Percentiles rank a stretch among this genome's conserved stretches.
These are phyloP conservation scores for Orthosia cruda DNA, from an alignment of 2,888 invertebrate species.

Conservation along the genomic window DNA sequence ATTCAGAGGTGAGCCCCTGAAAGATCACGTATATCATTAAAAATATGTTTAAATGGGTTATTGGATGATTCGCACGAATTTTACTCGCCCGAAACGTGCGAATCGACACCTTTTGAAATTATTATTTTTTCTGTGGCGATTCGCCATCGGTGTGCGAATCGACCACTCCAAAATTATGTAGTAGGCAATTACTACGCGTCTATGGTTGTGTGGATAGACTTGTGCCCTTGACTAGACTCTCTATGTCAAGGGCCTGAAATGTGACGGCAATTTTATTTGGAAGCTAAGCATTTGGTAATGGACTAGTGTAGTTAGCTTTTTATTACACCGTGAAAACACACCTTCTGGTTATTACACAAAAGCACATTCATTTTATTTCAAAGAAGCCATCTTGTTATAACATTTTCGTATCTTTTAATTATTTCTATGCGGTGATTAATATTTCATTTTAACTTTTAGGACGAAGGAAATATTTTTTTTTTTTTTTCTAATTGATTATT, in stretches of 20 bases:
- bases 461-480: neutral
- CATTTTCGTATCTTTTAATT: conserved; percentile 16
- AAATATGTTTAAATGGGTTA: neutral
- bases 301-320: conserved; percentile 54
- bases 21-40: neutral
- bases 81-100: no score
- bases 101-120: no score
- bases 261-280: conserved; percentile 34
- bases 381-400: conserved; percentile 35
- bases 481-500: neutral
- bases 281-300: conserved; percentile 58
- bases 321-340: conserved; percentile 48
- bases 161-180: no score
- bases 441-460: neutral
- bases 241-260: conserved; percentile 50
- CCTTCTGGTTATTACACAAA: conserved; percentile 48
- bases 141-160: no score
- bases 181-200: conserved; percentile 10
- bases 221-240: no score
- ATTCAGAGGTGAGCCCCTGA: neutral
- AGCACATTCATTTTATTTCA: conserved; percentile 43
- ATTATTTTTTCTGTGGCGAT: no score
- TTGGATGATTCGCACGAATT: no score
- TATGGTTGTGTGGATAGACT: conserved; percentile 22
- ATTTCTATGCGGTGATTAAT: neutral